These are phyloP conservation scores for Tribolium madens DNA, from an alignment of 1,140 invertebrate genomes.

Conservation along the genomic window DNA sequence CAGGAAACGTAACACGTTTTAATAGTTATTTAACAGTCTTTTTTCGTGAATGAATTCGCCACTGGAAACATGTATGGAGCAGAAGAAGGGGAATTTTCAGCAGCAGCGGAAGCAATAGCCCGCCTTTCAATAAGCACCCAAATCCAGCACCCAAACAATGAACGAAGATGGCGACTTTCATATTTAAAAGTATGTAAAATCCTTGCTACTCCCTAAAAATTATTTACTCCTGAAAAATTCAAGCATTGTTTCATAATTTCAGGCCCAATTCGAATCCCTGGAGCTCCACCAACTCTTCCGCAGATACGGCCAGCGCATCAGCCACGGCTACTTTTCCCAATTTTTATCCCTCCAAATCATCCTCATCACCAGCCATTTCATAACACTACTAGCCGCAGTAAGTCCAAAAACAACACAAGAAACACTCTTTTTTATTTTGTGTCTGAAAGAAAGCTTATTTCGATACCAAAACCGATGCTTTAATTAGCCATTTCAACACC, in stretches of 20 bases:
- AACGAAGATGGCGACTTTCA: constrained; percentile 53
- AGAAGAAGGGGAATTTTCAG: background rate
- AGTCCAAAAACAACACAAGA: background rate
- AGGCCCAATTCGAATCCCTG: constrained; percentile 73
- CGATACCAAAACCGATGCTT: too few species aligned
- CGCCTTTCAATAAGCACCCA: background rate
- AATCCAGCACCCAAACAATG: constrained; percentile 39
- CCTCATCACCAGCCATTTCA: constrained; percentile 73
- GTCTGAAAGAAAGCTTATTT: too few species aligned
- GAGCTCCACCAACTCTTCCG: constrained; percentile 79
- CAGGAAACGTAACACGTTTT: too few species aligned
- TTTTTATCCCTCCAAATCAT: constrained; percentile 78
- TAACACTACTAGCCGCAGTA: constrained; percentile 68
- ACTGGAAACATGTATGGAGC: constrained; percentile 1
- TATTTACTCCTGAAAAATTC: too few species aligned
- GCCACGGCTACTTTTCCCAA: constrained; percentile 81
- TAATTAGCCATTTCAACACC: too few species aligned
- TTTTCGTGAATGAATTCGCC: background rate
- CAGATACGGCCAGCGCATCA: constrained; percentile 80
- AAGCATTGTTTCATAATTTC: constrained; percentile 3
- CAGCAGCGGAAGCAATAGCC: background rate
- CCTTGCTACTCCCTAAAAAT: too few species aligned
- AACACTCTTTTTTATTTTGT: too few species aligned
- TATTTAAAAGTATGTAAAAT: constrained; percentile 53
- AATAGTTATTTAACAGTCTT: too few species aligned